phyloP scores from a whole-genome alignment of 2,113 vertebrate genomes.

The Gila orcuttii region DNA sequence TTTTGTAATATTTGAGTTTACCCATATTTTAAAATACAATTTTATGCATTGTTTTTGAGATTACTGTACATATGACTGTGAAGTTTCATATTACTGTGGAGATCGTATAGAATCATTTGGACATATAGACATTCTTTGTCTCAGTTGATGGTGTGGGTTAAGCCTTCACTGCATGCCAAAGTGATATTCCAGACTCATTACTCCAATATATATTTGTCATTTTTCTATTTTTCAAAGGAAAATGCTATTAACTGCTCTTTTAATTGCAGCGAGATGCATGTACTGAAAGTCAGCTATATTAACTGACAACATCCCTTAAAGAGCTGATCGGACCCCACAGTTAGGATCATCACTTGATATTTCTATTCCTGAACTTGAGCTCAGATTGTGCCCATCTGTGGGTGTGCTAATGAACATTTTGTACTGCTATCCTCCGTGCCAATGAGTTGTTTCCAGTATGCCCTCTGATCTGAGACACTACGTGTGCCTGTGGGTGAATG shows the following conservation, averaged over 20 bases:
- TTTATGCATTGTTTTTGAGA: background rate
- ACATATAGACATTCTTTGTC: background rate
- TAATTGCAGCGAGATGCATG: background rate
- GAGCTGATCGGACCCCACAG: background rate
- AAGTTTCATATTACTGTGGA: background rate
- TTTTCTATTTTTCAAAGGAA: background rate
- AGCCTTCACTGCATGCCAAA: background rate
- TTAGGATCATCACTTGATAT: background rate
- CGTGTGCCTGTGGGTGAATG: conserved; percentile 27
- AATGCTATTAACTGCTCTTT: background rate
- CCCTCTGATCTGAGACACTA: conserved; percentile 5
- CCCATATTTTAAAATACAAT: background rate
- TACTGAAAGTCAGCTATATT: background rate
- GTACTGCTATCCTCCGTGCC: conserved; percentile 11
- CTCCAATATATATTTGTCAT: background rate
- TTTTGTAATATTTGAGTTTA: background rate
- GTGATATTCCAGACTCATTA: background rate
- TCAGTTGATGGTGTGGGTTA: background rate
- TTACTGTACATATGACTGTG: conserved; percentile 13
- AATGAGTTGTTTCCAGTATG: conserved; percentile 9
- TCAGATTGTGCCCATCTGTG: background rate
- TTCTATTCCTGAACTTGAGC: conserved; percentile 5
- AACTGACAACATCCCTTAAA: background rate
- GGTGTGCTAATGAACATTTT: conserved; percentile 7
- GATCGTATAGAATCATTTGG: background rate